phyloP scores from a whole-genome alignment of 1,140 invertebrate genomes.

The Sitodiplosis mosellana region DNA sequence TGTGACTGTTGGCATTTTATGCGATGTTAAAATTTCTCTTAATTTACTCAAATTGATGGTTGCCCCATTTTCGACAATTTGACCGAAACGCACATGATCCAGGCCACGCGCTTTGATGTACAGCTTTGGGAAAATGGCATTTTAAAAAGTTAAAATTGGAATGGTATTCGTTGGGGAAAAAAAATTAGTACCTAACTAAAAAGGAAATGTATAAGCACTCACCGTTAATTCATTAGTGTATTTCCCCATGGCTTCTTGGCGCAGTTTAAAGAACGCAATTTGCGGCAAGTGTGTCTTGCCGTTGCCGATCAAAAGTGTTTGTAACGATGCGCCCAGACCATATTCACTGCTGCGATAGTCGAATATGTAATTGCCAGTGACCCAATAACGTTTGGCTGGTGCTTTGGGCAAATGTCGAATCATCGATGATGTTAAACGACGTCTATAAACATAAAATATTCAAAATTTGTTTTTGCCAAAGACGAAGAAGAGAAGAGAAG shows the following conservation, averaged over 20 bases:
- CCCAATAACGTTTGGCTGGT: constrained; percentile 27
- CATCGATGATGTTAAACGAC: constrained; percentile 35
- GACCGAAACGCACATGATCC: constrained; percentile 19
- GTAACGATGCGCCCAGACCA: constrained; percentile 37
- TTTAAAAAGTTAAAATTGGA: constrained; percentile 2
- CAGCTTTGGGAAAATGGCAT: constrained; percentile 24
- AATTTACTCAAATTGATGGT: constrained; percentile 14
- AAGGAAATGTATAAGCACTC: no score
- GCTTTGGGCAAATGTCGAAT: constrained; percentile 31
- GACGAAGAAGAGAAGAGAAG: no score
- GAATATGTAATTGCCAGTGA: constrained; percentile 42
- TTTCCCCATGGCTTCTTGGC: constrained; percentile 35
- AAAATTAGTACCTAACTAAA: not conserved
- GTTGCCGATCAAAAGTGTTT: constrained; percentile 38
- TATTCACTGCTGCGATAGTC: constrained; percentile 38
- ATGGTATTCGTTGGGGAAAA: constrained; percentile 2
- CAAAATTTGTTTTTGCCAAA: not conserved
- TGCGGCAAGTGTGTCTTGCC: constrained; percentile 37
- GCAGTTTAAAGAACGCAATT: constrained; percentile 34
- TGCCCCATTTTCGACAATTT: constrained; percentile 21
- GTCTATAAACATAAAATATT: constrained; percentile 6
- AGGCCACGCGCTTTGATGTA: constrained; percentile 36
- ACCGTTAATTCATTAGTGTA: constrained; percentile 34
- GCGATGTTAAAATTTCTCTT: constrained; percentile 28
- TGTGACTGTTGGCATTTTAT: constrained; percentile 28